A percentile compares a stretch with the other conserved stretches of the same genome.
Evolutionary conservation across 2,113 vertebrate genomes (phyloP).

Genomic region (Gymnarchus niloticus): DNA sequence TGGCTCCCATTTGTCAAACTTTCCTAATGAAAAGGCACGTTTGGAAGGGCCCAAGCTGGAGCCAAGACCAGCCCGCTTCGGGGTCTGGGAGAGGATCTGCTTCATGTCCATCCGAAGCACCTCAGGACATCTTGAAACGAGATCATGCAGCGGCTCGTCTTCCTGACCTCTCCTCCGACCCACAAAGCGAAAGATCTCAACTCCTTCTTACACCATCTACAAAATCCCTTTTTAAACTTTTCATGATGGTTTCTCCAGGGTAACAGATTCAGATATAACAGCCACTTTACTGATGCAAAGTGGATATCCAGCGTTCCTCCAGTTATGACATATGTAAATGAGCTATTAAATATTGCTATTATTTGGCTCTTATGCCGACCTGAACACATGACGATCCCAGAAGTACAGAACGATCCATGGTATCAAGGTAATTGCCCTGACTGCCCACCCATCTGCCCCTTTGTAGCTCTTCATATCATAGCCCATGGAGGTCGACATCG

Average conservation of each 20-base stretch:
- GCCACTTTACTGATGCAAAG: neutral
- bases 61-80: neutral
- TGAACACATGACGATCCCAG: neutral
- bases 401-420: too few relatives aligned
- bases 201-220: too few relatives aligned
- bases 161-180: neutral
- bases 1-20: constrained; percentile 4
- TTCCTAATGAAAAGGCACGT: constrained; percentile 6
- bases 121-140: neutral
- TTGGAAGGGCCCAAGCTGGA: neutral
- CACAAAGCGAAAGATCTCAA: neutral
- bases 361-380: neutral
- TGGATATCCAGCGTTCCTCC: neutral
- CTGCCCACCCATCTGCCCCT: too few relatives aligned
- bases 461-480: too few relatives aligned
- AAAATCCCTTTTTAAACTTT: too few relatives aligned
- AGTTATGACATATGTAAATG: neutral
- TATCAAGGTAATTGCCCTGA: too few relatives aligned
- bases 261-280: neutral
- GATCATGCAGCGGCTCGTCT: neutral
- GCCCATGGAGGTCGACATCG: too few relatives aligned
- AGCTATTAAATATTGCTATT: neutral
- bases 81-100: too few relatives aligned
- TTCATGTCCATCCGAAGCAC: neutral
- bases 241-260: neutral